Evolutionary conservation across 2,797 vertebrate genomes (phyloP), one percentile per base, ranked within the genome.

Genomic region (Morus bassanus): DNA sequence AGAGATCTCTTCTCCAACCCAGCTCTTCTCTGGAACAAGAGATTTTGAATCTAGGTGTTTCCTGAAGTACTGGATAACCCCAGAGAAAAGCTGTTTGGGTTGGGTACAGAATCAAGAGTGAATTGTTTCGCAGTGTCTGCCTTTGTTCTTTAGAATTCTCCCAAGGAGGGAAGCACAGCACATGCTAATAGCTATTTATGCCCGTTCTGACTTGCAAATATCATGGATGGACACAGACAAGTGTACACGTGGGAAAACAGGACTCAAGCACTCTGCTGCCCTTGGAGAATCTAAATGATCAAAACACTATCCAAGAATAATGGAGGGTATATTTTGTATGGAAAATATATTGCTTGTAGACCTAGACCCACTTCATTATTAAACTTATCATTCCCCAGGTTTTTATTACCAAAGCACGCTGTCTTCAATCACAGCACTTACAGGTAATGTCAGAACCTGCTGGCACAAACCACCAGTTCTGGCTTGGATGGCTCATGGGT

Each of bases 11-110:
- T 54, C 79, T 76, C 30, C 50, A 78, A 9, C 3, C 11, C 16
- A 54, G 3, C 45, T 41, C 18, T n/a, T 51, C 25, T 24, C 25
- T 60, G 31, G 37, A 50, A 64, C 21, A 73, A 57, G 41, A 41
- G 7, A 53, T 80, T 88, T 72, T 78, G 30, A 60, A 77, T 82
- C 13, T 70, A 18, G 3, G 6, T 46, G 35, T 67, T 74, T 73
- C 50, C 19, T 2, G 2, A 68, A 79, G 48, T 41, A 24, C 9
- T 0, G 0, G 25, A 50, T 65, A 75, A 80, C 39, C 5, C 9
- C 39, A 63, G 65, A 43, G 51, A 85, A 80, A 68, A 31, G 37
- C 41, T 46, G 7, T 79, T 64, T 35, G 54, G 17, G 7, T 13
- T n/a, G 46, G n/a, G 11, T 68, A 27, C 10, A 59, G 61, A 80